phyloP scores from a whole-genome alignment of 2,888 invertebrate species.

The Idaea biselata region DNA sequence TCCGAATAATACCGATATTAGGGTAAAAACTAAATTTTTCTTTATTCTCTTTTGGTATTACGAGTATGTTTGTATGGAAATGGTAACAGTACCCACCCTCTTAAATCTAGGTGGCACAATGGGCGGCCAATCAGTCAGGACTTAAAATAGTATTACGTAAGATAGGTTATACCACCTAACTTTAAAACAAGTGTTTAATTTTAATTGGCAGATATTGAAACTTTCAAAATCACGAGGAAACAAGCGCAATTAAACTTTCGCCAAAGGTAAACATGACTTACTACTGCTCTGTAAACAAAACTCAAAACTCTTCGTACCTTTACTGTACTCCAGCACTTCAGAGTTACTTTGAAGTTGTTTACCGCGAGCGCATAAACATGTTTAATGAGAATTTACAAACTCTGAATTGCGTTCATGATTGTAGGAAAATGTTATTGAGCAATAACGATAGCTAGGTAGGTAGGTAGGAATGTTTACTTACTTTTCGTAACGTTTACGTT shows the following conservation, averaged over 20 bases:
- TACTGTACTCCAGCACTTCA: conserved; percentile 4
- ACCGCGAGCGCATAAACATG: conserved; percentile 21
- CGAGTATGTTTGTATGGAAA: too few species aligned
- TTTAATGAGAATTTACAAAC: conserved; percentile 15
- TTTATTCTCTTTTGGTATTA: too few species aligned
- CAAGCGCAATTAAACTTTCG: conserved; percentile 27
- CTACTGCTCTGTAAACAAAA: conserved; percentile 19
- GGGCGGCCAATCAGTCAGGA: too few species aligned
- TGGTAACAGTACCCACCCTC: too few species aligned
- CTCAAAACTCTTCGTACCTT: conserved; percentile 16
- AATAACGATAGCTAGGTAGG: not conserved
- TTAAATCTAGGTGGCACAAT: too few species aligned
- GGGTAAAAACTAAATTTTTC: too few species aligned
- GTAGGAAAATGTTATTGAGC: not conserved
- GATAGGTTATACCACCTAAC: too few species aligned
- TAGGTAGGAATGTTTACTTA: too few species aligned
- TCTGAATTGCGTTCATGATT: not conserved
- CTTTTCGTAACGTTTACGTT: not conserved
- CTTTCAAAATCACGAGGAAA: not conserved
- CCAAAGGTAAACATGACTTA: conserved; percentile 16
- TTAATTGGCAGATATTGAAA: not conserved
- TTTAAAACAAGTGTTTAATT: not conserved
- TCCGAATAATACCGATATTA: too few species aligned
- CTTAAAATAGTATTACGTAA: too few species aligned
- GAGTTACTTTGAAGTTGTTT: conserved; percentile 25